Evolutionary conservation across 92 coral and sea anemone genomes (phyloP), one percentile per base, ranked within the genome.

Genomic region (Siderastrea radians): DNA sequence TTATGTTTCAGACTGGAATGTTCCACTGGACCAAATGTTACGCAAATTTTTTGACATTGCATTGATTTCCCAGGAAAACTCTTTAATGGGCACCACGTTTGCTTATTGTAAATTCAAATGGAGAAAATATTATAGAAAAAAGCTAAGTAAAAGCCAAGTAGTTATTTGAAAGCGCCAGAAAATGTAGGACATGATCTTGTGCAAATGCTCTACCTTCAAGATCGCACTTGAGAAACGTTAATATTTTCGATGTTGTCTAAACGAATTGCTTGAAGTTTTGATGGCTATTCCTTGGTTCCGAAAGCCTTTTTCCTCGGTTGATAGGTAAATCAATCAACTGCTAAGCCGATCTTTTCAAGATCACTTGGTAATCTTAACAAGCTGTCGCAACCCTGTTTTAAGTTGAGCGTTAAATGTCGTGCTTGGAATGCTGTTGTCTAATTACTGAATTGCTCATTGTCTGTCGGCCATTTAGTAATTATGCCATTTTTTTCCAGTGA

Each of bases 321-420:
- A 82, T 59, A 82, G 55, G 59, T 45, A 80, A 80, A 80, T 80
- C 86, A 82, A 82, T 82, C 86, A 71, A 69, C 86, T 26, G 8
- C 53, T 82, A 69, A 55, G 66, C 48, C 45, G 68, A 82, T 60
- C 86, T 70, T 82, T 82, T 82, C 78, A 58, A 82, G 86, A 82
- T 82, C 86, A 69, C 64, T 61, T 58, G 54, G 77, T 53, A 52
- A 81, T 68, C 69, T 70, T 81, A 81, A 69, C 68, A 57, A 61
- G 77, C 86, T 81, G 86, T 82, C 78, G 70, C 45, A 44, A 49
- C 12, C 68, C 57, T 16, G 3, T 14, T 74, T 74, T 52, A 53
- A 74, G 59, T 16, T 53, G 63, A 74, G 48, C 19, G 47, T 74
- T 74, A 82, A 82, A 82, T 82, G 86, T 70, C 84, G 59, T 6